Evolutionary conservation across 2,797 vertebrate species (phyloP), one percentile per base, ranked within the genome.

Genomic region (Gadopsis marmoratus): DNA sequence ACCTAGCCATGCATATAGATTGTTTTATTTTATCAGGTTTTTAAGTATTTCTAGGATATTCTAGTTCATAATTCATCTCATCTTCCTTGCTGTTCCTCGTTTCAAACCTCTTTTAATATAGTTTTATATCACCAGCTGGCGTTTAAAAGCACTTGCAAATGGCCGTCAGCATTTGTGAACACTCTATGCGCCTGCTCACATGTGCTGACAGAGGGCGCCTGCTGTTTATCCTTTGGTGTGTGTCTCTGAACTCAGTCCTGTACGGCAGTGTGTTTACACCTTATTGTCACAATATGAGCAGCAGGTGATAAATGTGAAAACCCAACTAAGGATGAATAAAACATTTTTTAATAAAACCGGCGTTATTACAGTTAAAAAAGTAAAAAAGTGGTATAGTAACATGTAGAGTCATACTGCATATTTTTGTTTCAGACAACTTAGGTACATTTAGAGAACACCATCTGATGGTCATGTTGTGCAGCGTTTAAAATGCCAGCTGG

Each of bases 61-160:
- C 5, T 8, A 47, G 19, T 61, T 29, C 35, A 35, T 23, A 53
- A 62, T 26, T 31, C 55, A 31, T 33, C 31, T 64, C 31, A 33
- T 48, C 68, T 66, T 64, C 10, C 60, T 8, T 23, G 51, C 50
- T 37, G n/a, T 62, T 66, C 53, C 11, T 26, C 48, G 16, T 41
- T 69, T 55, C 26, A 58, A 5, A 61, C 48, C 14, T 47, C 6
- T 7, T 53, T 53, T 29, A 33, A 51, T 43, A 13, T 23, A 21
- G 17, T 43, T 45, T 41, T 23, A 69, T 66, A 75, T 41, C 41
- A 35, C 41, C 43, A 65, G 23, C 51, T 62, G 39, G 11, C 3
- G 12, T 35, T 35, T 35, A 35, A 35, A 35, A 41, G 12, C 19
- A 19, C 26, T 37, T 35, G 41, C 8, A 62, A 71, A 47, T n/a